Conservation (phyloP, 1,140 invertebrate genomes). For the Dysdera silvatica region DNA sequence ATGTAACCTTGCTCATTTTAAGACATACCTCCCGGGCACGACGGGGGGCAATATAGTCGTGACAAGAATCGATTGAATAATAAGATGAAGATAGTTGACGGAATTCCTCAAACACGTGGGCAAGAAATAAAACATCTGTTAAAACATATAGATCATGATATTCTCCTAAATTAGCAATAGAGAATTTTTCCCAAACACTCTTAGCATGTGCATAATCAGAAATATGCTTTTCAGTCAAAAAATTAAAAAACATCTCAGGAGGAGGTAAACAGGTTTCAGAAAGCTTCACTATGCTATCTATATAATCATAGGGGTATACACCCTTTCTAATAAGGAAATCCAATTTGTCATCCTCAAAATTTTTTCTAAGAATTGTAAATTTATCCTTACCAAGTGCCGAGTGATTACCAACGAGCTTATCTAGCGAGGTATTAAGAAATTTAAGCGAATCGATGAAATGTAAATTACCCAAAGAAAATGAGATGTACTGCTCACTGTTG, state of each 20-base stretch:
- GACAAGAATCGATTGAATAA: not conserved
- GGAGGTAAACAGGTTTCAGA: not conserved
- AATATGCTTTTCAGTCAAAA: not conserved
- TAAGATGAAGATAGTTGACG: constrained; percentile 11
- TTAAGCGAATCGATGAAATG: not conserved
- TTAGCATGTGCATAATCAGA: not conserved
- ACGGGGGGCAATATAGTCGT: not conserved
- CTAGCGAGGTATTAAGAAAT: not conserved
- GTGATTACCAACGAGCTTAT: not conserved
- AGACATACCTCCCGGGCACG: not conserved
- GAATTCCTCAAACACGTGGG: constrained; percentile 36
- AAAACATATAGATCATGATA: constrained; percentile 15
- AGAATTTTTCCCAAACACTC: constrained; percentile 35
- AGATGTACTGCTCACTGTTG: not conserved
- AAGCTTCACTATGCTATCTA: not conserved
- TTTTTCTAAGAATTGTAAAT: not conserved
- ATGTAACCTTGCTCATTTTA: not conserved
- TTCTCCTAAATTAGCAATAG: constrained; percentile 25
- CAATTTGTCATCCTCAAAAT: not conserved
- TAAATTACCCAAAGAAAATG: not conserved
- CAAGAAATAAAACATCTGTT: constrained; percentile 30
- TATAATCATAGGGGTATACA: not conserved
- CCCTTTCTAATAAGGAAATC: not conserved
- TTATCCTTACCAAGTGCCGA: no score
- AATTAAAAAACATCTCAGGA: not conserved